These are phyloP conservation scores for Odontomyia ornata DNA, from an alignment of 2,888 invertebrate species.

Conservation along the genomic window DNA sequence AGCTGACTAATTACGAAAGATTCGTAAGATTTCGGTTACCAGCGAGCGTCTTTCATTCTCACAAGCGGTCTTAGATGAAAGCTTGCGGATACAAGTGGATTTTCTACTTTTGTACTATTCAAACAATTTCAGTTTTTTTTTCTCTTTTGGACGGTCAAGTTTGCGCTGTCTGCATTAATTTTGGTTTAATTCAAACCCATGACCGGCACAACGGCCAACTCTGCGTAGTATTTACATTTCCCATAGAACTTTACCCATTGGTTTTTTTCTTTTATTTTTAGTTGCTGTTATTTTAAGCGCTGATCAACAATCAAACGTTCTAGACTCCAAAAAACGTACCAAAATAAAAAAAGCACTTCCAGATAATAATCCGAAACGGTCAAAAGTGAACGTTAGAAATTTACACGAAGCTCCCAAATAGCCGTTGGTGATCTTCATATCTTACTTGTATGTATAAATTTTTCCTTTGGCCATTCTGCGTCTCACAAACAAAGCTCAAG, in stretches of 20 bases:
- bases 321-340: not conserved
- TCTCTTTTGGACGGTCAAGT: not conserved
- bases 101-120: not conserved
- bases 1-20: not conserved
- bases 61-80: not conserved
- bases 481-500: no score
- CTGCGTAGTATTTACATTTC: constrained; percentile 10
- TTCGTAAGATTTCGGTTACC: not conserved
- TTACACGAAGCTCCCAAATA: not conserved
- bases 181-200: not conserved
- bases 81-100: not conserved
- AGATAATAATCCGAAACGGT: not conserved
- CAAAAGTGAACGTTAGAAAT: not conserved
- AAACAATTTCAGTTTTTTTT: not conserved
- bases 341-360: no score
- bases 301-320: not conserved
- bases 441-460: no score
- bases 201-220: not conserved
- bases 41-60: not conserved
- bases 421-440: not conserved
- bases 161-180: not conserved
- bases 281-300: not conserved
- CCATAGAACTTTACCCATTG: not conserved
- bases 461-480: not conserved
- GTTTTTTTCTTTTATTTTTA: no score